phyloP scores from a whole-genome alignment of 2,888 invertebrate species.

The Pedicia rivosa region DNA sequence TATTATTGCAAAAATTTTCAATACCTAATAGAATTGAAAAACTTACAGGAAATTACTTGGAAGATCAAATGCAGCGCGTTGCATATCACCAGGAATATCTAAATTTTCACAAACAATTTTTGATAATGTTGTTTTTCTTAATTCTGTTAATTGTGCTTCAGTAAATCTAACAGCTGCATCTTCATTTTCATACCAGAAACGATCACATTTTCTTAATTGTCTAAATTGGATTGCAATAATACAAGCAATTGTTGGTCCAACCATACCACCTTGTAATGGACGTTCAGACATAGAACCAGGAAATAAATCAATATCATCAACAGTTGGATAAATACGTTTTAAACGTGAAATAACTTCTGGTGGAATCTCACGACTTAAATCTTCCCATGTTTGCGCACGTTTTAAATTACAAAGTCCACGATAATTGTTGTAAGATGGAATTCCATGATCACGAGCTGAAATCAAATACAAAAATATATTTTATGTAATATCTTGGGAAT shows the following conservation, averaged over 20 bases:
- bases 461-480: too few species aligned
- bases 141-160: conserved; percentile 73
- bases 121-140: conserved; percentile 70
- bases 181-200: conserved; percentile 91
- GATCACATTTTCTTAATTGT: conserved; percentile 79
- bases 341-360: conserved; percentile 63
- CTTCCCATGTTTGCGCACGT: conserved; percentile 70
- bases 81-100: conserved; percentile 70
- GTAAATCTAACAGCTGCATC: conserved; percentile 63
- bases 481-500: too few species aligned
- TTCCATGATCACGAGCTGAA: conserved; percentile 77
- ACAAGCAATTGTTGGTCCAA: conserved; percentile 89
- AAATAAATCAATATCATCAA: conserved; percentile 93
- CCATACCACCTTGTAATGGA: conserved; percentile 74
- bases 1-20: conserved; percentile 5
- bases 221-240: conserved; percentile 91
- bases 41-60: conserved; percentile 75
- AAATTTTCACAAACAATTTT: conserved; percentile 82
- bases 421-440: conserved; percentile 81
- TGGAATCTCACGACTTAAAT: conserved; percentile 73
- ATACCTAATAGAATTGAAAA: background rate
- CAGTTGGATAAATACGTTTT: conserved; percentile 68
- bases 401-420: conserved; percentile 79
- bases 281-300: conserved; percentile 86
- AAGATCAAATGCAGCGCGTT: conserved; percentile 76